These are phyloP conservation scores for Crypturellus undulatus DNA, from an alignment of 2,113 vertebrate species.

Conservation along the genomic window DNA sequence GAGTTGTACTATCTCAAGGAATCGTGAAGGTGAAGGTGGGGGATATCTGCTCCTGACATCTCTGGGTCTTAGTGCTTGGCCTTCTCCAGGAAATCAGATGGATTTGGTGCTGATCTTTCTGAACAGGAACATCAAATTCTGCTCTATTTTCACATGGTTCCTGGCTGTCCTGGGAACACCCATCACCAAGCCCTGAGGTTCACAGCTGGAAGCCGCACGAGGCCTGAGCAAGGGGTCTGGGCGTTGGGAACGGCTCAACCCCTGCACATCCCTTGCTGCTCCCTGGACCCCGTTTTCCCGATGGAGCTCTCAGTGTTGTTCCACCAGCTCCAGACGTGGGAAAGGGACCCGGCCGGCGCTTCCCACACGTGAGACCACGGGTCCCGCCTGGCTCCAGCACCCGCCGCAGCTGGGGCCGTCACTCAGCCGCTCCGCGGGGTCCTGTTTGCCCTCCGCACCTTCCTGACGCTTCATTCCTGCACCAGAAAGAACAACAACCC, in stretches of 20 bases:
- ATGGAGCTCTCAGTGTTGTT: fast-evolving
- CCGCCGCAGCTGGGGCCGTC: slow-evolving; percentile 84
- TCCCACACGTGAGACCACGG: not conserved
- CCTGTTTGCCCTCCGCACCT: slow-evolving; percentile 80
- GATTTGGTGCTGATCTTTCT: not conserved
- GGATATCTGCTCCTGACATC: no score
- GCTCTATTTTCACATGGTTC: not conserved
- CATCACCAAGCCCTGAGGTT: not conserved
- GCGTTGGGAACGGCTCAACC: fast-evolving
- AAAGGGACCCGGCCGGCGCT: not conserved
- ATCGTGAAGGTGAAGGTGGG: not conserved
- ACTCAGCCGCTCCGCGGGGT: slow-evolving; percentile 73
- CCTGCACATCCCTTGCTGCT: not conserved
- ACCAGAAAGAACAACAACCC: slow-evolving; percentile 59
- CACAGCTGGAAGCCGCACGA: fast-evolving
- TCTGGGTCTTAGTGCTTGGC: not conserved
- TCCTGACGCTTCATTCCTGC: slow-evolving; percentile 80
- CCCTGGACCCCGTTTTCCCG: fast-evolving
- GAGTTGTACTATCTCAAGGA: not conserved
- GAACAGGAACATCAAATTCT: not conserved
- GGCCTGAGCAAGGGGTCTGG: fast-evolving
- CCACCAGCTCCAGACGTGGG: not conserved
- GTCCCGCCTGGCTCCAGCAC: not conserved
- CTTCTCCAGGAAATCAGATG: not conserved
- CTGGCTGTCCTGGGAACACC: not conserved